Percentiles rank a stretch among this genome's conserved stretches.
phyloP scores from a whole-genome alignment of 2,113 vertebrate genomes.

The Leucopsar rothschildi region DNA sequence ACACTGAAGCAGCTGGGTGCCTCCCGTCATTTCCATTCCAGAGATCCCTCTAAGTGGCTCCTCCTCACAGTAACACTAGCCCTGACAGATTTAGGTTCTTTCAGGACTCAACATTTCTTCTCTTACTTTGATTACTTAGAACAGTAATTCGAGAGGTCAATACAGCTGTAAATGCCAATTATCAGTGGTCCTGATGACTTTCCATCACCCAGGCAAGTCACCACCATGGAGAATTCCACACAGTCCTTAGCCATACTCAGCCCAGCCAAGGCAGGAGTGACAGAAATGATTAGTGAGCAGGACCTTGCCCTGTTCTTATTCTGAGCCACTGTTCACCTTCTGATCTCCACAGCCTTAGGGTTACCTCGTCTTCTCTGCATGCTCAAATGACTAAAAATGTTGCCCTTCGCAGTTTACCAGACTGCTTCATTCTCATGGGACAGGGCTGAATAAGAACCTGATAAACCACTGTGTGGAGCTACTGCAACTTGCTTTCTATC shows the following conservation, averaged over 20 bases:
- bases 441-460: background rate
- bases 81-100: background rate
- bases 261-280: background rate
- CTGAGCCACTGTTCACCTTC: background rate
- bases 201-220: background rate
- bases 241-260: background rate
- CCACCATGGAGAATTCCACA: accelerated
- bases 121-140: background rate
- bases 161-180: background rate
- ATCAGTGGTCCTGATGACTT: too few relatives aligned
- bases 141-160: background rate
- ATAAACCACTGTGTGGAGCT: background rate
- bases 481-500: background rate
- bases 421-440: background rate
- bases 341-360: background rate
- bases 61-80: background rate
- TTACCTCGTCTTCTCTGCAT: accelerated
- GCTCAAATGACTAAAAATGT: background rate
- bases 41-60: background rate
- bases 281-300: background rate
- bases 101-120: background rate
- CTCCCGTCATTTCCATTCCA: background rate
- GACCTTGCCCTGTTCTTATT: background rate
- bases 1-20: background rate
- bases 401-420: background rate